A percentile compares a stretch with the other conserved stretches of the same genome.
phyloP scores from a whole-genome alignment of 2,113 vertebrate genomes.

The Archilochus colubris region DNA sequence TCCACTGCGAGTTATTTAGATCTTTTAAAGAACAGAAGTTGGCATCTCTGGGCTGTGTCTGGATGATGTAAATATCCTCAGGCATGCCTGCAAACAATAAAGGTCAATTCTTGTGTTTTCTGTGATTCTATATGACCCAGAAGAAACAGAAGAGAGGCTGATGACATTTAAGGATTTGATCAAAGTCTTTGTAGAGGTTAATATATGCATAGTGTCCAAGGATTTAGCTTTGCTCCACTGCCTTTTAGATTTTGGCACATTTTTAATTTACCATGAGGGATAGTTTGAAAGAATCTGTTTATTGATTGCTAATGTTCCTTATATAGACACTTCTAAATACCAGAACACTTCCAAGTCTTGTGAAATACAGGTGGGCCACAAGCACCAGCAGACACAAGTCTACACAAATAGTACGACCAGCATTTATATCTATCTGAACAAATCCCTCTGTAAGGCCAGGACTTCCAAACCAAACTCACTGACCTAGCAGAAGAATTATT shows the following conservation, averaged over 20 bases:
- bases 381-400: background rate
- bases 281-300: background rate
- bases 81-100: constrained; percentile 24
- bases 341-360: background rate
- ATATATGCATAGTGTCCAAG: constrained; percentile 12
- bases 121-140: constrained; percentile 28
- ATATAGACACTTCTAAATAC: background rate
- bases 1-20: background rate
- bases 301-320: background rate
- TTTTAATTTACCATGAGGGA: background rate
- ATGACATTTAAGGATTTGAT: constrained; percentile 52
- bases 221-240: constrained; percentile 22
- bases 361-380: background rate
- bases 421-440: background rate
- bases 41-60: background rate
- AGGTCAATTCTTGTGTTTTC: background rate
- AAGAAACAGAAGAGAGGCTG: constrained; percentile 1
- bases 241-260: background rate
- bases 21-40: background rate
- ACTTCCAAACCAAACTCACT: background rate
- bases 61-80: constrained; percentile 7
- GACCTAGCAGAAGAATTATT: background rate
- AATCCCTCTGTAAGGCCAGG: background rate
- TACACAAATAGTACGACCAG: background rate
- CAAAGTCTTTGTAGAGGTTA: constrained; percentile 45